phyloP scores from a whole-genome alignment of 2,113 vertebrate genomes.

The Ptychochromis oligacanthus region DNA sequence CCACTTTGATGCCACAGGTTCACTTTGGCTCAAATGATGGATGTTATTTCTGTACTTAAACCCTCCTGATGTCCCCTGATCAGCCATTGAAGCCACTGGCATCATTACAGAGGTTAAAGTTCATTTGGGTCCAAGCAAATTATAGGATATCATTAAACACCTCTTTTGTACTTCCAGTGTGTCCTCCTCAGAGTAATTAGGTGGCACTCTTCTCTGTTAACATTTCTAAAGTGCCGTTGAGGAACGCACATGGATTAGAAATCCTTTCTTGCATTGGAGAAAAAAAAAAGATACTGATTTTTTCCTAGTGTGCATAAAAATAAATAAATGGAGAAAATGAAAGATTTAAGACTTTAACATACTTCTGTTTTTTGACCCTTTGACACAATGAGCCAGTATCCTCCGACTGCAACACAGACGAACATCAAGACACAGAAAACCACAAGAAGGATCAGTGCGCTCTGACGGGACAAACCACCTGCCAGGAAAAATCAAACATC shows the following conservation, averaged over 20 bases:
- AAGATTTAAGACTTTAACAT: neutral
- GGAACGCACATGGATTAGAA: neutral
- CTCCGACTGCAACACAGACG: neutral
- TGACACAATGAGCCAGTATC: neutral
- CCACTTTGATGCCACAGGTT: neutral
- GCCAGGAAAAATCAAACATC: neutral
- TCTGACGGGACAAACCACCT: neutral
- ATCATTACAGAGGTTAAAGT: neutral
- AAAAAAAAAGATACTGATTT: neutral
- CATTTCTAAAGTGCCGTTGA: neutral
- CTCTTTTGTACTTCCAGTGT: fast-evolving
- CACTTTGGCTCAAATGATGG: neutral
- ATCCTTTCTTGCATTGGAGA: neutral
- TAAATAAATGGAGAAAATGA: neutral
- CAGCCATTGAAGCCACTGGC: neutral
- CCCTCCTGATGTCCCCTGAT: neutral
- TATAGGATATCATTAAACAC: neutral
- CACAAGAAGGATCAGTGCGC: neutral
- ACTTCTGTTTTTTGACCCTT: neutral
- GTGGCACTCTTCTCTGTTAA: neutral
- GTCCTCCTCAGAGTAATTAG: neutral
- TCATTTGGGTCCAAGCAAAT: neutral
- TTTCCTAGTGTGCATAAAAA: too few relatives aligned
- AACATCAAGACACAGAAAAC: neutral
- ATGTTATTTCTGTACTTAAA: neutral